phyloP scores from a whole-genome alignment of 2,113 vertebrate genomes.

The Holacanthus passer region DNA sequence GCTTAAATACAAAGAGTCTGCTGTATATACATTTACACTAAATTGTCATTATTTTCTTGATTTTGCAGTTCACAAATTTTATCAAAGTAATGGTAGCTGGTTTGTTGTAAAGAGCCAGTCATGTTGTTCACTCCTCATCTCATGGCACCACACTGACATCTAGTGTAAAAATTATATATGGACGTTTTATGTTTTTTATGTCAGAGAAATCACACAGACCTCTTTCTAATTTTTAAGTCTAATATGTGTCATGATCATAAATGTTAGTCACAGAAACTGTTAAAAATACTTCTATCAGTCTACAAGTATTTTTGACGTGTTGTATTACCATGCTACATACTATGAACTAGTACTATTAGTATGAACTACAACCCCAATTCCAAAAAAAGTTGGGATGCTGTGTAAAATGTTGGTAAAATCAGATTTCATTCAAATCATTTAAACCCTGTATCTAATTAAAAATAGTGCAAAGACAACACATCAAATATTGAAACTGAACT shows the following conservation, averaged over 20 bases:
- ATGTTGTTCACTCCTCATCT: neutral
- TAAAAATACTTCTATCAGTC: neutral
- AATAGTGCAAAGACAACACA: too few relatives aligned
- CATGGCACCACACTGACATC: neutral
- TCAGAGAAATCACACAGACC: neutral
- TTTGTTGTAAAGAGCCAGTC: neutral
- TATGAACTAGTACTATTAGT: neutral
- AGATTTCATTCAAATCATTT: too few relatives aligned
- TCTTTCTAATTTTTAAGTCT: neutral
- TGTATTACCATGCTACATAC: neutral
- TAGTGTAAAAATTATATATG: neutral
- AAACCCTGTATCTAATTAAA: too few relatives aligned
- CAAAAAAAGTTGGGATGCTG: too few relatives aligned
- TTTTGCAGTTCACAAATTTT: neutral
- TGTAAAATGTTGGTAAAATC: too few relatives aligned
- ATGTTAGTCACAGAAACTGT: neutral
- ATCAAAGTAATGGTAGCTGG: neutral
- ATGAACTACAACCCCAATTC: too few relatives aligned
- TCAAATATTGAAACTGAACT: too few relatives aligned
- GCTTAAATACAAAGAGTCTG: too few relatives aligned
- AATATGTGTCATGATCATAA: neutral
- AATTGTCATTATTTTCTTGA: neutral
- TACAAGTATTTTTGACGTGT: neutral
- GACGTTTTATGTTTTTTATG: neutral
- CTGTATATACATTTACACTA: too few relatives aligned